Base-by-base conservation (phyloP, 2,888 invertebrate species). In the Athrips mouffetella region DNA sequence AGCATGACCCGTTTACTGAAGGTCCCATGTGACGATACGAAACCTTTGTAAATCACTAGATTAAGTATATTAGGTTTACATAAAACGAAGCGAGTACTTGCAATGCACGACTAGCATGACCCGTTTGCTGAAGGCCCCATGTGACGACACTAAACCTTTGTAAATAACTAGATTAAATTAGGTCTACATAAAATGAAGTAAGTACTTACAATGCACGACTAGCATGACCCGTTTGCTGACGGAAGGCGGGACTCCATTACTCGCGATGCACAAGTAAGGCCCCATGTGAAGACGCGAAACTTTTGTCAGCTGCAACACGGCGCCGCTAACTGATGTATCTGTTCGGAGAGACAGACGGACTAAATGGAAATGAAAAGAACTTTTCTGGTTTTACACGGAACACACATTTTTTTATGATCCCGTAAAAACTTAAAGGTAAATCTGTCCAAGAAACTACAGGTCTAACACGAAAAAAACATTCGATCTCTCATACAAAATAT, bases 151-250 rank as follows among this genome's bases (percentile, higher is more conserved):
- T 91, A 93, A 57, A 94, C 92, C 69, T 91, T 90, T 48, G 90
- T 90, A n/a, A n/a, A n/a, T n/a, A n/a, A n/a, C n/a, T n/a, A n/a
- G n/a, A n/a, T n/a, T n/a, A n/a, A n/a, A n/a, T n/a, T n/a, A 37
- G 1, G 6, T 6, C n/a, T 4, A 13, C 1, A 44, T n/a, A n/a
- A n/a, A n/a, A n/a, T n/a, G n/a, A n/a, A n/a, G n/a, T n/a, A 15
- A 10, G 18, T 27, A 52, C 95, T 93, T 89, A 95, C 95, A 96
- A 79, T 95, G 94, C 56, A 95, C 94, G 67, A 93, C 92, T 63
- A 94, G 91, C 91, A 92, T 93, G 65, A 94, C 93, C 59, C 94
- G 89, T 76, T 94, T 94, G 89, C 94, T 94, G 72, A 94, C 93
- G 49, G 93, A 92, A 42, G 94, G 94, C 45, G 94, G 94, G 25